Percentiles rank a stretch among this genome's conserved stretches.
Conservation (phyloP, 1,140 invertebrate genomes). For the Drosophila lacertosa region DNA sequence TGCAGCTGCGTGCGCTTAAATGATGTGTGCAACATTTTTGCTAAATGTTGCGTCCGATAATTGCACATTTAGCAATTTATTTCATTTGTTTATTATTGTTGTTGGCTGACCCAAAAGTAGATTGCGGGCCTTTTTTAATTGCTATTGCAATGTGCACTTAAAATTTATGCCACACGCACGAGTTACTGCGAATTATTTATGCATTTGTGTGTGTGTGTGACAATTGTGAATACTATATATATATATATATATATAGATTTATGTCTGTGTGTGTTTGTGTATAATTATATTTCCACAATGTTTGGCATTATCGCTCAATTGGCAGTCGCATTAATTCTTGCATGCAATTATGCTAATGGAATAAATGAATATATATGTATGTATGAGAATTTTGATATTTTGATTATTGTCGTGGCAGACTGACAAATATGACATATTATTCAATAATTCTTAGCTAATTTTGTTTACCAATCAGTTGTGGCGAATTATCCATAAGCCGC, state of each 20-base stretch:
- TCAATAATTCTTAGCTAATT: constrained; percentile 22
- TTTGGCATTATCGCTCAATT: constrained; percentile 50
- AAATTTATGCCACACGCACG: constrained; percentile 7
- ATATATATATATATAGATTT: constrained; percentile 9
- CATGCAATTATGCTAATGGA: constrained; percentile 38
- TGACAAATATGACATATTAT: constrained; percentile 10
- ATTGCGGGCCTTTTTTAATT: constrained; percentile 35
- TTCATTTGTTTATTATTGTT: neutral
- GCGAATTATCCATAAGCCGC: neutral
- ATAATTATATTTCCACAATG: constrained; percentile 17
- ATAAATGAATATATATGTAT: constrained; percentile 23
- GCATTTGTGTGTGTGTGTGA: neutral
- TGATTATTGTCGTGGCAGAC: constrained; percentile 19
- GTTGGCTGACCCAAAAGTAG: constrained; percentile 8
- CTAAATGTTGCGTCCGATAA: neutral
- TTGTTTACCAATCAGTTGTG: constrained; percentile 4
- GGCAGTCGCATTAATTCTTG: constrained; percentile 37
- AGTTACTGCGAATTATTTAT: constrained; percentile 3
- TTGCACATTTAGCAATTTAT: constrained; percentile 9
- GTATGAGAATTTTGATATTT: constrained; percentile 4
- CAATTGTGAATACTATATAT: constrained; percentile 26
- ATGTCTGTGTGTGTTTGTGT: constrained; percentile 4
- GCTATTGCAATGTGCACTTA: constrained; percentile 21
- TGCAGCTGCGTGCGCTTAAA: constrained; percentile 17
- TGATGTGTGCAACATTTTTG: neutral